phyloP scores from a whole-genome alignment of 2,113 vertebrate genomes.

The Platysternon megacephalum region DNA sequence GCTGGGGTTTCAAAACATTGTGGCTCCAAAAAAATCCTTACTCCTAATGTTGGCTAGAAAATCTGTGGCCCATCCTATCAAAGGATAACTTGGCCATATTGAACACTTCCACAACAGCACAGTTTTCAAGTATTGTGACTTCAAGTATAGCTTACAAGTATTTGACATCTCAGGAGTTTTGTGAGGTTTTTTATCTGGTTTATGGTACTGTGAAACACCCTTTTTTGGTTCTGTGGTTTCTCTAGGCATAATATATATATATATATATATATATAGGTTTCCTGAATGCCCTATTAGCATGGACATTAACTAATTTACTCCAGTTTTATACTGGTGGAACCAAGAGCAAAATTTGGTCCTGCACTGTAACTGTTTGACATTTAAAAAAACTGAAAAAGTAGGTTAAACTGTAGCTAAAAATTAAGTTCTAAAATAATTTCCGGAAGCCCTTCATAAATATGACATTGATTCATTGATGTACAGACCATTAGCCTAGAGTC shows the following conservation, averaged over 20 bases:
- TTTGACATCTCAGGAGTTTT: not conserved
- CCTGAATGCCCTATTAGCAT: conserved; percentile 3
- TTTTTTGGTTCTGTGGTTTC: not conserved
- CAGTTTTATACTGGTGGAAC: conserved; percentile 4
- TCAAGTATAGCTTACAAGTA: not conserved
- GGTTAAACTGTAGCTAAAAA: conserved; percentile 71
- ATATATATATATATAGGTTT: not conserved
- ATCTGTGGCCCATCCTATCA: not conserved
- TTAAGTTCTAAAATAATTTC: conserved; percentile 76
- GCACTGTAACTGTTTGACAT: conserved; percentile 47
- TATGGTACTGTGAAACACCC: not conserved
- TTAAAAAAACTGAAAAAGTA: conserved; percentile 63
- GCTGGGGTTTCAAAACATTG: not conserved
- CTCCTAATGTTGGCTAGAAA: not conserved
- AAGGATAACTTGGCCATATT: not conserved
- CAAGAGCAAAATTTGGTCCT: conserved; percentile 26
- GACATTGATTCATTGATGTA: conserved; percentile 83
- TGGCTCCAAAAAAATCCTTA: not conserved
- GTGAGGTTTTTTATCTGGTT: not conserved
- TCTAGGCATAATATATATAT: not conserved
- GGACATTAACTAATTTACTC: not conserved
- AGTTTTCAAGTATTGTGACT: not conserved
- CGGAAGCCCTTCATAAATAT: conserved; percentile 76
- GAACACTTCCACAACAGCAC: not conserved
- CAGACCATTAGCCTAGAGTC: conserved; percentile 77